These are phyloP conservation scores for Eidolon dupreanum DNA, from an alignment of 2,797 vertebrate genomes.

Conservation along the genomic window DNA sequence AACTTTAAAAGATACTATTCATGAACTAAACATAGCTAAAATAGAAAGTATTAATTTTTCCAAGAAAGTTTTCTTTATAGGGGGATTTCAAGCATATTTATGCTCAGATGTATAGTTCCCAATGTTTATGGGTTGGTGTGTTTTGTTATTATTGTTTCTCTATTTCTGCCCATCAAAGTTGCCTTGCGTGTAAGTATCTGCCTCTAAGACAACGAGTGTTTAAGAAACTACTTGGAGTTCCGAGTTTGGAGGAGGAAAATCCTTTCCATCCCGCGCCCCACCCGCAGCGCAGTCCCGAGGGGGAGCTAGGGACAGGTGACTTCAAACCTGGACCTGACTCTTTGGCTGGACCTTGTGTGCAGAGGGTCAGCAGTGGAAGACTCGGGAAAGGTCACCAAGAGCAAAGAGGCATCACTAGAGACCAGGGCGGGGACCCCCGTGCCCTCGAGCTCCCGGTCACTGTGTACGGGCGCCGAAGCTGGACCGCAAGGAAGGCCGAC, in stretches of 20 bases:
- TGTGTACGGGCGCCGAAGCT: neutral
- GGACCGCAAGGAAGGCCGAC: neutral
- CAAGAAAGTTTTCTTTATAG: neutral
- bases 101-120: neutral
- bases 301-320: neutral
- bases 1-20: neutral
- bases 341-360: neutral
- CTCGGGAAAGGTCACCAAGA: neutral
- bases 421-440: neutral
- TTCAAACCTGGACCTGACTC: neutral
- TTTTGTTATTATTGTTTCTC: neutral
- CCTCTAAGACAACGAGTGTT: neutral
- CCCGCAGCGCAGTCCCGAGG: neutral
- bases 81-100: neutral
- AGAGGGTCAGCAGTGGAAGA: neutral
- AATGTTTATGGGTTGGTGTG: rapidly evolving
- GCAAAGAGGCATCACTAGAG: neutral
- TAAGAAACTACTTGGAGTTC: neutral
- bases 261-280: neutral
- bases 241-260: rapidly evolving
- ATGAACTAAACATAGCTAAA: neutral
- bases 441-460: too few species aligned
- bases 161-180: neutral
- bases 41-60: neutral
- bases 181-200: rapidly evolving